phyloP scores from a whole-genome alignment of 2,797 vertebrate species.

The Peromyscus nudipes region DNA sequence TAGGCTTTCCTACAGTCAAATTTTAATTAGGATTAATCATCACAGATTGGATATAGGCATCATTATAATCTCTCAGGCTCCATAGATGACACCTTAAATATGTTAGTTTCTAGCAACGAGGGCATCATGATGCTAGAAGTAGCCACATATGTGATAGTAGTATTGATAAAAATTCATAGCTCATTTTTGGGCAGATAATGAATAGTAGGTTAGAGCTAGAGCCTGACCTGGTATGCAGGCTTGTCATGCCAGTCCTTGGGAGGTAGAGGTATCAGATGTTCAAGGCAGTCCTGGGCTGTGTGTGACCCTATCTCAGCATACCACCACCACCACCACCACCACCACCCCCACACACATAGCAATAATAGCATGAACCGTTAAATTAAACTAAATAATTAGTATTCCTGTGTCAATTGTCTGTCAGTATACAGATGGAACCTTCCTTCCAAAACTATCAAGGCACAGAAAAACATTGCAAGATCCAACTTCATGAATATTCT shows the following conservation, averaged over 20 bases:
- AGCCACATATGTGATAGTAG: neutral
- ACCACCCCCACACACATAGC: too few relatives aligned
- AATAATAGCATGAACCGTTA: too few relatives aligned
- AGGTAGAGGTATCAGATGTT: neutral
- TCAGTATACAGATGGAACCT: neutral
- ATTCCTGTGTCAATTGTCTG: neutral
- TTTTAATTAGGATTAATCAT: neutral
- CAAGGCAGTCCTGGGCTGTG: neutral
- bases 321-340: neutral
- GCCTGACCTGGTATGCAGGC: neutral
- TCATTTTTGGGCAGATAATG: conserved; percentile 25
- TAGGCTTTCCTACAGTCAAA: too few relatives aligned
- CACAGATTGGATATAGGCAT: neutral
- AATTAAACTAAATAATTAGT: conserved; percentile 26
- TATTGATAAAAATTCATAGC: neutral
- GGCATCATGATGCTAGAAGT: neutral
- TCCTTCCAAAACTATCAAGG: neutral
- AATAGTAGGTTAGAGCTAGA: neutral
- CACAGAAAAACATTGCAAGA: neutral
- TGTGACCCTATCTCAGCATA: neutral
- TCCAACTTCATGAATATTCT: neutral
- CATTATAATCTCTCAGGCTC: neutral
- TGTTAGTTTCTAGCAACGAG: neutral
- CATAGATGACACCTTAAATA: neutral
- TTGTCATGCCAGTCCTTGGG: neutral